phyloP scores from a whole-genome alignment of 2,888 invertebrate genomes.

The Parascotia fuliginaria region DNA sequence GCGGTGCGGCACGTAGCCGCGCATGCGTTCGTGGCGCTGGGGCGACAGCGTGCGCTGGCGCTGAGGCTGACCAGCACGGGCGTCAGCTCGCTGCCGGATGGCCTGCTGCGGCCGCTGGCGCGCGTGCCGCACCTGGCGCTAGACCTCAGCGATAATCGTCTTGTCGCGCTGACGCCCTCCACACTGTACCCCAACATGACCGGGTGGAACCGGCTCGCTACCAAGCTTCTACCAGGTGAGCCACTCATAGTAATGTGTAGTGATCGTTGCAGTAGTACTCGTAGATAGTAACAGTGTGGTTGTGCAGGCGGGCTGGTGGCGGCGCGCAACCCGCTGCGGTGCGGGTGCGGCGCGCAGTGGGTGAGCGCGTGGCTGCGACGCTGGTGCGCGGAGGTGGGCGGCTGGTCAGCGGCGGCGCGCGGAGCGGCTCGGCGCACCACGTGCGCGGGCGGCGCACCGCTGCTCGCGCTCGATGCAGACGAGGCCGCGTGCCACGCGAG shows the following conservation, averaged over 20 bases:
- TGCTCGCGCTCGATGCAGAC: conserved; percentile 88
- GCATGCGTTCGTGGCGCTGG: conserved; percentile 89
- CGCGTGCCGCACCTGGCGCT: conserved; percentile 91
- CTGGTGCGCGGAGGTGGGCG: conserved; percentile 93
- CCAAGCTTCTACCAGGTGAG: conserved; percentile 91
- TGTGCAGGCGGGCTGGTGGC: conserved; percentile 90
- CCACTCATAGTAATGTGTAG: too few species aligned
- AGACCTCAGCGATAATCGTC: conserved; percentile 91
- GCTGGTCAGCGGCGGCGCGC: conserved; percentile 75
- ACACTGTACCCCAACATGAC: conserved; percentile 92
- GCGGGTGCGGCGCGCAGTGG: conserved; percentile 94
- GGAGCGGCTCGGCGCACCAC: conserved; percentile 48
- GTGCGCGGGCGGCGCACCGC: conserved; percentile 57
- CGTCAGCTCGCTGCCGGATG: conserved; percentile 90
- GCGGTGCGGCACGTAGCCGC: conserved; percentile 88
- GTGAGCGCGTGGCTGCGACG: conserved; percentile 93
- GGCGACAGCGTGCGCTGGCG: conserved; percentile 88
- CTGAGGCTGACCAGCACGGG: conserved; percentile 89
- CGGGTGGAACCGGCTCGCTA: conserved; percentile 93
- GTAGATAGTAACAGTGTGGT: conserved; percentile 76
- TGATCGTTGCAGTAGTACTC: not conserved
- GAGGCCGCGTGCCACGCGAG: conserved; percentile 92
- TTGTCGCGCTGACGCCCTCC: conserved; percentile 89
- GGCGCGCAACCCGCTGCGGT: conserved; percentile 91
- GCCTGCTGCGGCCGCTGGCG: conserved; percentile 88